These are phyloP conservation scores for Rhinolophus ferrumequinum DNA, from an alignment of 2,113 vertebrate species.

Conservation along the genomic window DNA sequence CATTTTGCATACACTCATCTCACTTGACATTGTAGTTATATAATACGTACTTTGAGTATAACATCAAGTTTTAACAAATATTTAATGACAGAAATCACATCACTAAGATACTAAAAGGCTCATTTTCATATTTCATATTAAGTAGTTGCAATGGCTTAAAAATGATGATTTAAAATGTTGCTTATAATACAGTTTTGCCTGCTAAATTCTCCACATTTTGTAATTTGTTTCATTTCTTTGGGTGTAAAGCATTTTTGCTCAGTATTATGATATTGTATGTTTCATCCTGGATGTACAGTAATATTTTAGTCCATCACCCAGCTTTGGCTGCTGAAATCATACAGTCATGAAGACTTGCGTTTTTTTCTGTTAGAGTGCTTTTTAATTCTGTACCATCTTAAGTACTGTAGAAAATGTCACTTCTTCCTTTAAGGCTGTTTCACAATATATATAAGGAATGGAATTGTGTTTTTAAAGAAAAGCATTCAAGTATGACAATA, in stretches of 20 bases:
- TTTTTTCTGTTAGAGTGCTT: constrained; percentile 91
- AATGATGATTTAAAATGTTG: constrained; percentile 90
- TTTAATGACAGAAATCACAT: constrained; percentile 84
- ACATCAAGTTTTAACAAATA: constrained; percentile 88
- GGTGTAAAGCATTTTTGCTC: constrained; percentile 96
- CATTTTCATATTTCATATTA: constrained; percentile 95
- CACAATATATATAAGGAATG: constrained; percentile 91
- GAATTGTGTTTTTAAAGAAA: constrained; percentile 91
- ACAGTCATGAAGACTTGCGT: constrained; percentile 90
- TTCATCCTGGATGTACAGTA: constrained; percentile 92
- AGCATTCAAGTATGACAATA: constrained; percentile 89
- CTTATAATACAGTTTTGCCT: constrained; percentile 95
- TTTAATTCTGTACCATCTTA: constrained; percentile 89
- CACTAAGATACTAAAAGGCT: constrained; percentile 85
- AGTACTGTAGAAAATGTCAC: constrained; percentile 89
- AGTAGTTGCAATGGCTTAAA: constrained; percentile 90
- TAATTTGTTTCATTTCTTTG: constrained; percentile 92
- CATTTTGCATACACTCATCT: constrained; percentile 85
- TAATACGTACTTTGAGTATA: constrained; percentile 88
- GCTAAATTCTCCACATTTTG: constrained; percentile 93
- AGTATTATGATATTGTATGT: constrained; percentile 95
- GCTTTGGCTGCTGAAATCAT: constrained; percentile 93
- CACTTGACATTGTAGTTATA: constrained; percentile 87
- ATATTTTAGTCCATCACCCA: constrained; percentile 92
- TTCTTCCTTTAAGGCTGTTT: constrained; percentile 89